Evolutionary conservation across 2,797 vertebrate genomes (phyloP).

Genomic region (Hydrophis major): DNA sequence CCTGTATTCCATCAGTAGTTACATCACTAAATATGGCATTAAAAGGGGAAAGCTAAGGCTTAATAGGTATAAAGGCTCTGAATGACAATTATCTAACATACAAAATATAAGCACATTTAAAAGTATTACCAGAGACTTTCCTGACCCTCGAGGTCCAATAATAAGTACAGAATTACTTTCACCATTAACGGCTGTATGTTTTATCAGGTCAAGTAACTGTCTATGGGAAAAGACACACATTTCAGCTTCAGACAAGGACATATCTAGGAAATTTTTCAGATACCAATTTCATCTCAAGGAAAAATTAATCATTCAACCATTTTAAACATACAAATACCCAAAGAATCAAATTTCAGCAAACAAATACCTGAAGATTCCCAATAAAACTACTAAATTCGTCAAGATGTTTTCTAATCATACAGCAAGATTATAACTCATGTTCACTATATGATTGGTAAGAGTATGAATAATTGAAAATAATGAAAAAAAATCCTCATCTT

Average conservation of each 20-base stretch:
- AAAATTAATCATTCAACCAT: background rate
- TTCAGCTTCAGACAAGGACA: background rate
- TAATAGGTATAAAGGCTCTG: background rate
- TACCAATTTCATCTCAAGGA: background rate
- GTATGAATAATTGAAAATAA: background rate
- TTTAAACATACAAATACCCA: background rate
- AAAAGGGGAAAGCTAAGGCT: background rate
- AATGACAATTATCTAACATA: background rate
- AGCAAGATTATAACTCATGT: background rate
- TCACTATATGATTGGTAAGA: background rate
- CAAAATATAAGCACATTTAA: background rate
- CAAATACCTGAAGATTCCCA: background rate
- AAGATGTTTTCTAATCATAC: background rate
- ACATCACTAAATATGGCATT: background rate
- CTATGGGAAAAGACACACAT: conserved; percentile 61
- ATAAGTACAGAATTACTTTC: conserved; percentile 95
- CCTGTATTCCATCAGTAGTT: background rate
- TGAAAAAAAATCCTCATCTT: background rate
- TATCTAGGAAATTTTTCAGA: background rate
- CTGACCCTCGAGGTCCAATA: conserved; percentile 88
- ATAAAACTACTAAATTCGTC: background rate
- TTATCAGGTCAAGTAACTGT: conserved; percentile 89
- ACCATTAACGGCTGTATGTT: conserved; percentile 84
- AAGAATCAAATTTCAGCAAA: background rate
- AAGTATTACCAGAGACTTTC: conserved; percentile 84